These are phyloP conservation scores for Leptinotarsa undecemlineata DNA, from an alignment of 1,140 invertebrate species.

Conservation along the genomic window DNA sequence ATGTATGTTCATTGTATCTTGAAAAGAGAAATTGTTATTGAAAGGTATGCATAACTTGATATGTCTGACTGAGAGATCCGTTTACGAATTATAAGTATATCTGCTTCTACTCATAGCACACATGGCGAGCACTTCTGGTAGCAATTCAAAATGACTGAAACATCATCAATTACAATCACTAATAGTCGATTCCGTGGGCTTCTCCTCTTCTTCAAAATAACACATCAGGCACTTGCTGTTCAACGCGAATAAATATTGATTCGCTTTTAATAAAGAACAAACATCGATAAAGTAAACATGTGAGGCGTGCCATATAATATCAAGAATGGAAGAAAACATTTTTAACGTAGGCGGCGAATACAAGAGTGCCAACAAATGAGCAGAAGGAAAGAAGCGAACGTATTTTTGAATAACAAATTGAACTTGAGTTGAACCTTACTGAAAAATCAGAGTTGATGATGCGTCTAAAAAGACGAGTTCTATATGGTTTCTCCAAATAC, in stretches of 20 bases:
- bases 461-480: too few relatives aligned
- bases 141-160: not conserved
- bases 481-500: too few relatives aligned
- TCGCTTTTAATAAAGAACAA: not conserved
- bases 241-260: not conserved
- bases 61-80: too few relatives aligned
- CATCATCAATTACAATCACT: not conserved
- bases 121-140: too few relatives aligned
- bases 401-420: constrained; percentile 4
- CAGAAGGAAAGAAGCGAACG: not conserved
- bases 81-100: too few relatives aligned
- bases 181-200: not conserved
- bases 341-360: not conserved
- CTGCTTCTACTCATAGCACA: too few relatives aligned
- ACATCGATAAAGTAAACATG: constrained; percentile 17
- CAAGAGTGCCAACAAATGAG: constrained; percentile 9
- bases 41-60: too few relatives aligned
- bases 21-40: too few relatives aligned
- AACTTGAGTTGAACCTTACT: not conserved
- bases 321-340: constrained; percentile 5
- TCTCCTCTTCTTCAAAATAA: not conserved
- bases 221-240: not conserved
- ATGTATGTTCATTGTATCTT: too few relatives aligned
- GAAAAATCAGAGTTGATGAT: too few relatives aligned
- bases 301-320: constrained; percentile 10